Conservation (phyloP, 2,797 vertebrate genomes). For the Synanceia verrucosa region DNA sequence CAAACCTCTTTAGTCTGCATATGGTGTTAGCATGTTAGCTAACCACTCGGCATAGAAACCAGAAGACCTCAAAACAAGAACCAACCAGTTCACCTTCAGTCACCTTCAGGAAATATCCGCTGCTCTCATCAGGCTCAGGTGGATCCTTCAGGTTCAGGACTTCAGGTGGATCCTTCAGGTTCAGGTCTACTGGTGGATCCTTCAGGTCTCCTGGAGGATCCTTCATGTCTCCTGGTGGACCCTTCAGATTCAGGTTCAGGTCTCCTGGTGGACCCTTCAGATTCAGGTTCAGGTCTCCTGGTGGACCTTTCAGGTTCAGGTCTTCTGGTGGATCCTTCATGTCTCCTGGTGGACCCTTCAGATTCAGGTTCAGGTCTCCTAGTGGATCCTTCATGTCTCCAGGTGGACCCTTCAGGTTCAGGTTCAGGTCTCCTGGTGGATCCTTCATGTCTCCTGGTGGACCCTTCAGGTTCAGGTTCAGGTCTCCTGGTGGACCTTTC, state of each 20-base stretch:
- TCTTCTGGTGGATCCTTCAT: neutral
- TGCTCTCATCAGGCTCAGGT: neutral
- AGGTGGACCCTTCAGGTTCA: neutral
- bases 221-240: neutral
- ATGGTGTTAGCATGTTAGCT: too few species aligned
- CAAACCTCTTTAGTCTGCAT: too few species aligned
- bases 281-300: neutral
- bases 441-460: neutral
- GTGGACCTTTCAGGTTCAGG: neutral
- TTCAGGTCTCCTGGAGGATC: neutral
- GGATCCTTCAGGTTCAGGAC: neutral
- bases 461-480: neutral
- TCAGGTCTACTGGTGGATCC: neutral
- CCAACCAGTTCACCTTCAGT: constrained; percentile 8
- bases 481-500: neutral
- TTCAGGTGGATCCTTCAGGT: neutral
- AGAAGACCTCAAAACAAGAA: too few species aligned
- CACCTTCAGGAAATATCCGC: neutral
- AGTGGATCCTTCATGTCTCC: neutral
- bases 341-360: neutral
- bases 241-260: neutral
- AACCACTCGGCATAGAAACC: too few species aligned
- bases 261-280: neutral
- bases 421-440: too few species aligned
- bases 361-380: neutral